Evolutionary conservation across 2,888 invertebrate species (phyloP), one percentile per base, ranked within the genome.

Genomic region (Plebejus melissa): DNA sequence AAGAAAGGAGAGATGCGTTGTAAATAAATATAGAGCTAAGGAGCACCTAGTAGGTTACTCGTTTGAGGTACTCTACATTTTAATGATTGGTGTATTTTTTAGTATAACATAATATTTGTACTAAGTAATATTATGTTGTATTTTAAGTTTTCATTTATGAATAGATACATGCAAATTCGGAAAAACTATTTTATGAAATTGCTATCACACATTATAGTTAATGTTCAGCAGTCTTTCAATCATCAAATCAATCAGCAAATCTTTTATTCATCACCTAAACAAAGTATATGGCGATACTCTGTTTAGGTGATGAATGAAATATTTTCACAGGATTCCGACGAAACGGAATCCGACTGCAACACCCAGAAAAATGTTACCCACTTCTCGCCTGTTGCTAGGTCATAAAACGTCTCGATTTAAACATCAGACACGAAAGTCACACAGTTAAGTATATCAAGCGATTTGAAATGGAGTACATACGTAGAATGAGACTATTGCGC

Each of bases 401-500:
- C 36, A 41, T 60, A 60, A 22, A 54, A 76, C 16, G 69, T 60
- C 28, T 74, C 13, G 46, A 60, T 75, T 36, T 57, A 75, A 70
- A 74, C 60, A 57, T 65, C 69, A 69, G 58, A 74, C 57, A 54
- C 58, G 60, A 74, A 71, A 74, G 58, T 60, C 69, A 71, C 74
- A 74, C 75, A 74, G 65, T 46, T 72, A 50, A 77, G 78, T 79
- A 76, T 78, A 78, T 77, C 72, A 75, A 79, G 75, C 77, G 78
- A 75, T 78, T 79, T 79, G 77, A 79, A 79, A 77, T 79, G 76
- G 78, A 80, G 76, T 79, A 79, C 76, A 75, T 75, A 77, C 77
- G 74, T 80, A 78, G 65, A 82, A 79, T 79, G 77, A 80, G 82
- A 82, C 83, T 82, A 81, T 82, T 82, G 78, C 80, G 80, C 82